Evolutionary conservation across 2,113 vertebrate genomes (phyloP), one percentile per base, ranked within the genome.

Genomic region (Danio rerio): DNA sequence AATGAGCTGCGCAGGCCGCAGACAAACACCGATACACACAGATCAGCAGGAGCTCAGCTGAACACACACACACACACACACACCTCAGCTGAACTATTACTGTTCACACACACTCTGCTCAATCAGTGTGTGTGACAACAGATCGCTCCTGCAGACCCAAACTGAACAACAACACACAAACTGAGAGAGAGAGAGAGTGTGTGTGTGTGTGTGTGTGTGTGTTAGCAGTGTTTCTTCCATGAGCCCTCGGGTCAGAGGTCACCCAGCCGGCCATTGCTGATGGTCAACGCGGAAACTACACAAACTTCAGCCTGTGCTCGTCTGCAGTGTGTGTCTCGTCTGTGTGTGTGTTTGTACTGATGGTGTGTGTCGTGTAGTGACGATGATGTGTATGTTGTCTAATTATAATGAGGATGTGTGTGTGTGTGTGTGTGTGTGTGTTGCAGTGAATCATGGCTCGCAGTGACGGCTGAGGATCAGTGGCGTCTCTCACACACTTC

Each of bases 381-480:
- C 31, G 31, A 31, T 3, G 31, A 31, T 31, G 31, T 31, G 31
- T 31, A 31, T 31, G 18, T 10, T 42, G 31, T 65, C 49, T 56
- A 21, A 9, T 6, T 15, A 31, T 31, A 3, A 7, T 71, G n/a
- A 15, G 18, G 16, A 49, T 56, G 18, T 62, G 12, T 9, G 31
- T 83, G 15, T 87, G 18, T 91, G 31, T 83, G 15, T 87, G 18
- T 56, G 18, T 62, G 12, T 9, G 31, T 83, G 15, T 87, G 18
- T 91, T 92, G 73, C 86, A 93, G 90, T 84, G 86, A 86, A 90
- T 80, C 91, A 94, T 94, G 94, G 93, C 92, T 88, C 92, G 90
- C 88, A 83, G 92, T 89, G 91, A 92, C 62, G 93, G 90, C 88
- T 94, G 89, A 93, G 89, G 59, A 76, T 73, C 61, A 72, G 74